Evolutionary conservation across 2,888 invertebrate genomes (phyloP).

Genomic region (Diarsia rubi): DNA sequence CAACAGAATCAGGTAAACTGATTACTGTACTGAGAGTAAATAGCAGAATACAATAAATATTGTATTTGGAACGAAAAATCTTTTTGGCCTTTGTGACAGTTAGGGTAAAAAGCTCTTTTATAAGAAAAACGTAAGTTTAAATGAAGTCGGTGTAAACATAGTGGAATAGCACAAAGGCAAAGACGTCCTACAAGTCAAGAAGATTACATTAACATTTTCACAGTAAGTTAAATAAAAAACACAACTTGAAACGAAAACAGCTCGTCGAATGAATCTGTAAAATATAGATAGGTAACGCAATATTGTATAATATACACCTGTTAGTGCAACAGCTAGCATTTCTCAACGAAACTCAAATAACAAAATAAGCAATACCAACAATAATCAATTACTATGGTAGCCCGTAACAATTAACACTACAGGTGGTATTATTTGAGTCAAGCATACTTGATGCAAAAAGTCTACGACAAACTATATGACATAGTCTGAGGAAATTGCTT

Average conservation of each 20-base stretch:
- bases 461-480: not conserved
- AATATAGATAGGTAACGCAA: not conserved
- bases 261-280: not conserved
- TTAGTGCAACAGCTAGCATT: slow-evolving; percentile 21
- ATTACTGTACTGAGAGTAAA: slow-evolving; percentile 26
- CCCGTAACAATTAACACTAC: slow-evolving; percentile 36
- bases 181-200: not conserved
- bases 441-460: slow-evolving; percentile 2
- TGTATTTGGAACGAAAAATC: not conserved
- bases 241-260: not conserved
- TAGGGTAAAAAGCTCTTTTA: not conserved
- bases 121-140: not conserved
- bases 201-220: not conserved
- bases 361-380: slow-evolving; percentile 33
- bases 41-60: slow-evolving; percentile 1
- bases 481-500: slow-evolving; percentile 8
- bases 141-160: not conserved
- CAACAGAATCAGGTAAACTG: slow-evolving; percentile 55
- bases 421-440: slow-evolving; percentile 35
- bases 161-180: not conserved
- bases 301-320: slow-evolving; percentile 26
- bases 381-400: slow-evolving; percentile 50
- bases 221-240: not conserved
- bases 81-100: not conserved
- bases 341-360: slow-evolving; percentile 33